These are phyloP conservation scores for Synergus laeviventris DNA, from an alignment of 2,888 invertebrate species.

Conservation along the genomic window DNA sequence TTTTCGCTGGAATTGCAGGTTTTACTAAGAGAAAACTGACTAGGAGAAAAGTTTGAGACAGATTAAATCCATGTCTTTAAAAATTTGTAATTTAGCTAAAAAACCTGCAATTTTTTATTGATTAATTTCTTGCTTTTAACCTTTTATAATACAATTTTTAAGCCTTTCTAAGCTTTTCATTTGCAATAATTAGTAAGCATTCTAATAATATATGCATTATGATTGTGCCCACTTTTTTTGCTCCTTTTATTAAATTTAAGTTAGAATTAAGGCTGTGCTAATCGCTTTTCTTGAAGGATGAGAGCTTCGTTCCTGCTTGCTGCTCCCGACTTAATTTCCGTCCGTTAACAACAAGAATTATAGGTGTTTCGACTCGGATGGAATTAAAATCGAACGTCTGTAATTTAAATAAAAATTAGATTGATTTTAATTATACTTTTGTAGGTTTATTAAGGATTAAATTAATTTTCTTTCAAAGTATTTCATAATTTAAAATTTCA, in stretches of 20 bases:
- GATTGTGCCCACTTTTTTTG: background rate
- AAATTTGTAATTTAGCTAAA: background rate
- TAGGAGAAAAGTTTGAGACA: background rate
- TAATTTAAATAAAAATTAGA: slow-evolving; percentile 60
- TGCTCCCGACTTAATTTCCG: slow-evolving; percentile 83
- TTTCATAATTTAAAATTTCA: background rate
- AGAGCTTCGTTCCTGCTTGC: slow-evolving; percentile 82
- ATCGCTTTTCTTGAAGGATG: slow-evolving; percentile 82
- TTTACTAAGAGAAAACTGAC: background rate
- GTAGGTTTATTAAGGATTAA: background rate
- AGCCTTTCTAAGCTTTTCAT: background rate
- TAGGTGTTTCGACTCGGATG: slow-evolving; percentile 87
- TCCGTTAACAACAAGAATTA: slow-evolving; percentile 86
- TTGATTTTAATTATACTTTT: slow-evolving; percentile 43
- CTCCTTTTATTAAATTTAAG: background rate
- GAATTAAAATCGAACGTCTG: slow-evolving; percentile 86
- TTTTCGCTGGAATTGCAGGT: background rate
- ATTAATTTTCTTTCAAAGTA: background rate
- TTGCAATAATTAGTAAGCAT: background rate
- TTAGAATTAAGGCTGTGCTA: slow-evolving; percentile 56
- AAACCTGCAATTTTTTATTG: background rate
- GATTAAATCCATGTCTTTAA: background rate
- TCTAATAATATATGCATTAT: background rate
- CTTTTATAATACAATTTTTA: background rate
- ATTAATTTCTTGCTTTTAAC: background rate